Evolutionary conservation across 1,140 invertebrate genomes (phyloP).

Genomic region (Drosophila ficusphila): DNA sequence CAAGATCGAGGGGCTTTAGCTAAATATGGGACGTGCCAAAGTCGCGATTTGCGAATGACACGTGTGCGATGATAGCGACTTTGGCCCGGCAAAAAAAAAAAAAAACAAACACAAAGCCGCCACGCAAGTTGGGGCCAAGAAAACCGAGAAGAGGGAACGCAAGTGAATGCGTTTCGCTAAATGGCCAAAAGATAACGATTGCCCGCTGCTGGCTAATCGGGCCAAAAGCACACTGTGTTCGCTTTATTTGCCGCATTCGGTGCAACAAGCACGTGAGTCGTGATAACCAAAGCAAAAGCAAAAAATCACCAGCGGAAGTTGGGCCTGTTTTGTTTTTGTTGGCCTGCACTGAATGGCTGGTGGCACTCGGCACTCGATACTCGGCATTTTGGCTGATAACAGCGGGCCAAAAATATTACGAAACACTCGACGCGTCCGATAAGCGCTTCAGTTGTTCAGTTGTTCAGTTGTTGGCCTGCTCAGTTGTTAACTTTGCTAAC

Average conservation of each 20-base stretch:
- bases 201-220: conserved; percentile 35
- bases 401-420: conserved; percentile 45
- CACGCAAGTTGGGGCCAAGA: conserved; percentile 24
- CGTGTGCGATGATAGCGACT: conserved; percentile 51
- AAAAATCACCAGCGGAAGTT: conserved; percentile 61
- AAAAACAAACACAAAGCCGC: not conserved
- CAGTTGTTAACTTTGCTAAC: conserved; percentile 24
- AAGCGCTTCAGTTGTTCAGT: conserved; percentile 10
- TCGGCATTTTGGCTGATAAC: conserved; percentile 9
- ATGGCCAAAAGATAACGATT: conserved; percentile 26
- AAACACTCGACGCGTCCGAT: conserved; percentile 27
- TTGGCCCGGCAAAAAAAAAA: no score
- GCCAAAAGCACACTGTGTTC: conserved; percentile 18
- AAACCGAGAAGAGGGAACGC: conserved; percentile 14
- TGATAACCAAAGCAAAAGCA: conserved; percentile 53
- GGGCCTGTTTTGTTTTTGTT: conserved; percentile 16
- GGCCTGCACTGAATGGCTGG: not conserved
- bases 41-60: conserved; percentile 70
- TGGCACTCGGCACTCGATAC: conserved; percentile 7
- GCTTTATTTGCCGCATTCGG: not conserved
- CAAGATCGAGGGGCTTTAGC: not conserved
- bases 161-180: conserved; percentile 23
- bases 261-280: conserved; percentile 62
- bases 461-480: conserved; percentile 15
- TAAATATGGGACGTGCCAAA: conserved; percentile 74